Evolutionary conservation across 2,113 vertebrate species (phyloP).

Genomic region (Mesitornis unicolor): DNA sequence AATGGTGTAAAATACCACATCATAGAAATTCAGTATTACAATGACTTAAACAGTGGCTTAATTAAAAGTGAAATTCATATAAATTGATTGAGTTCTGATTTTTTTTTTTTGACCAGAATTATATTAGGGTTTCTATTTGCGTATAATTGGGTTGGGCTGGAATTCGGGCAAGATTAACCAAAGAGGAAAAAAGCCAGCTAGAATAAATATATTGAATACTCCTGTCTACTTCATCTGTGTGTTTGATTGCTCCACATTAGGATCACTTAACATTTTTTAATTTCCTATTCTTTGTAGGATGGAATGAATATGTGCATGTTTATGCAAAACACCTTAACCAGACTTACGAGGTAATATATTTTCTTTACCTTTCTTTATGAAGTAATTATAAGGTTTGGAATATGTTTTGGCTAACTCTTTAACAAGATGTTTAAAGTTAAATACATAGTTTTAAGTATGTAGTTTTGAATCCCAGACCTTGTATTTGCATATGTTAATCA

Average conservation of each 20-base stretch:
- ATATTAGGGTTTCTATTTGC: neutral
- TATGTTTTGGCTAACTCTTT: neutral
- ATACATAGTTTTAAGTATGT: neutral
- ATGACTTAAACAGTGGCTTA: neutral
- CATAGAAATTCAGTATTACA: neutral
- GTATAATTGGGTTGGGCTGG: neutral
- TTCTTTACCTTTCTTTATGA: neutral
- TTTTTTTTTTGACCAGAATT: neutral
- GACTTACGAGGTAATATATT: conserved; percentile 86
- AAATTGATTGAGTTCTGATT: neutral
- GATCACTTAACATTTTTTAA: neutral
- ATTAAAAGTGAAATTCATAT: neutral
- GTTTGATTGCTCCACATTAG: neutral
- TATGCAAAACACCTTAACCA: conserved; percentile 92
- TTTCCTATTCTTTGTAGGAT: conserved; percentile 79
- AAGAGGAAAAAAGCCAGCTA: neutral
- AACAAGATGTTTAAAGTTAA: neutral
- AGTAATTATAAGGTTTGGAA: neutral
- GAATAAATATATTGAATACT: neutral
- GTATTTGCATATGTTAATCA: neutral
- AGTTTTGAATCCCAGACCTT: neutral
- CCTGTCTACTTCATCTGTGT: neutral
- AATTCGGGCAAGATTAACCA: neutral
- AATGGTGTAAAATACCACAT: neutral
- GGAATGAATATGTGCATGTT: conserved; percentile 94